A percentile compares a stretch with the other conserved stretches of the same genome.
These are phyloP conservation scores for Pollenia labialis DNA, from an alignment of 2,888 invertebrate species.

Conservation along the genomic window DNA sequence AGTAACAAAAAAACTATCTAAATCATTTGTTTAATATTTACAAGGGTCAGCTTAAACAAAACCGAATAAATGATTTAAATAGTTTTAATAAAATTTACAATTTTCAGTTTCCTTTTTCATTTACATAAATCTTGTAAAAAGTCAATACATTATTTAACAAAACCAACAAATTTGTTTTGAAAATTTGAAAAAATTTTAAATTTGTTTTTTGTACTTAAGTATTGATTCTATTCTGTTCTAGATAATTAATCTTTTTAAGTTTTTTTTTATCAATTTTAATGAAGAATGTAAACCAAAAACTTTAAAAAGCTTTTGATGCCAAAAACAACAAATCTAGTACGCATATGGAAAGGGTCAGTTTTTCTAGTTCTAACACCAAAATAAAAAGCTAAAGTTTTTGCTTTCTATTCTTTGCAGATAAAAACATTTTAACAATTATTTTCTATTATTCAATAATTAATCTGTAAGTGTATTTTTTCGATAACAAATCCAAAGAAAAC, in stretches of 20 bases:
- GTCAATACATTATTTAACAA: slow-evolving; percentile 60
- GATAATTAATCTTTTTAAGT: not conserved
- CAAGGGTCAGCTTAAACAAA: slow-evolving; percentile 62
- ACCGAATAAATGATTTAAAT: slow-evolving; percentile 64
- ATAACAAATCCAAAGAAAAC: slow-evolving; percentile 20
- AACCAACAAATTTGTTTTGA: slow-evolving; percentile 44
- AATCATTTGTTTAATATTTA: slow-evolving; percentile 59
- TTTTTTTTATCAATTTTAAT: slow-evolving; percentile 12
- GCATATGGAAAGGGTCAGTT: slow-evolving; percentile 61
- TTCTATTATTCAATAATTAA: slow-evolving; percentile 18
- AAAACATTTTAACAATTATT: not conserved
- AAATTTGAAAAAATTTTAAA: slow-evolving; percentile 14
- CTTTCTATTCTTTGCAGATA: slow-evolving; percentile 57
- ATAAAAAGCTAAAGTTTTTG: slow-evolving; percentile 39
- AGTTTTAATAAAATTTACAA: slow-evolving; percentile 43
- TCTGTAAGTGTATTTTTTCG: slow-evolving; percentile 40
- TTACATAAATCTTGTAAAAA: not conserved
- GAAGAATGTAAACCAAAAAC: slow-evolving; percentile 57
- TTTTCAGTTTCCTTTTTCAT: not conserved
- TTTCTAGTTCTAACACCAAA: not conserved
- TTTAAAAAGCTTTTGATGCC: slow-evolving; percentile 22
- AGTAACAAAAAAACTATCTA: slow-evolving; percentile 56
- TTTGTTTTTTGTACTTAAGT: slow-evolving; percentile 64
- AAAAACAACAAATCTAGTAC: not conserved
- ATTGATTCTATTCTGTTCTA: slow-evolving; percentile 19